Conservation (phyloP, 1,140 invertebrate genomes). For the Drosophila bifasciata region DNA sequence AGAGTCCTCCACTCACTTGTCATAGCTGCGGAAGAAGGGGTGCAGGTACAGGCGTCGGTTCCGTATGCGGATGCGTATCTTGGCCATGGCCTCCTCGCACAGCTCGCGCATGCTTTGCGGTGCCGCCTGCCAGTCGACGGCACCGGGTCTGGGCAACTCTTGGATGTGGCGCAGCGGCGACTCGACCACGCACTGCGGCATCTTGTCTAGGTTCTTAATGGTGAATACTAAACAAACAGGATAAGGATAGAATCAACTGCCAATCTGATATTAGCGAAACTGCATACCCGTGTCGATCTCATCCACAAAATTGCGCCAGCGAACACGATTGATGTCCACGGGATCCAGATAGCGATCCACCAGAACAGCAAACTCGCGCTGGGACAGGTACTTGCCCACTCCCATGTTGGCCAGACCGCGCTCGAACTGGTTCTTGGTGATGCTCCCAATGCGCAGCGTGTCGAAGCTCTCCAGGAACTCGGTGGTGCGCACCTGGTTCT, state of each 20-base stretch:
- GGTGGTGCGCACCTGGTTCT: constrained; percentile 86
- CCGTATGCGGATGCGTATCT: constrained; percentile 85
- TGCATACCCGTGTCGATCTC: constrained; percentile 87
- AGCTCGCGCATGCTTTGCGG: constrained; percentile 81
- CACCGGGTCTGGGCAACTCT: constrained; percentile 84
- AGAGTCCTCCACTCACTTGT: constrained; percentile 85
- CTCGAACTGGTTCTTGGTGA: constrained; percentile 88
- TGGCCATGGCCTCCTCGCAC: constrained; percentile 85
- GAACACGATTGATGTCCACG: constrained; percentile 86
- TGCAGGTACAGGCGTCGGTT: constrained; percentile 86
- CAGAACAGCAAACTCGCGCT: constrained; percentile 86
- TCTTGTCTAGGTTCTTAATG: constrained; percentile 88
- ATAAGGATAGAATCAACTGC: neutral
- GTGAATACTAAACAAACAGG: constrained; percentile 86
- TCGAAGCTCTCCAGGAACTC: constrained; percentile 88
- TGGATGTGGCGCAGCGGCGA: constrained; percentile 84
- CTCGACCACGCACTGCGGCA: constrained; percentile 84
- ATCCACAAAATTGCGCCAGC: constrained; percentile 89
- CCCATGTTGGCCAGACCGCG: constrained; percentile 87
- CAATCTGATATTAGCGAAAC: too few species aligned
- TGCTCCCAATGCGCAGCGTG: constrained; percentile 86
- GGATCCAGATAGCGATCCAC: constrained; percentile 87
- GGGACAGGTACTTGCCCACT: constrained; percentile 85
- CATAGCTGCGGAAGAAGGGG: constrained; percentile 88
- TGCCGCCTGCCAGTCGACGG: constrained; percentile 84